Evolutionary conservation across 2,888 invertebrate species (phyloP), one percentile per base, ranked within the genome.

Genomic region (Carcina quercana): DNA sequence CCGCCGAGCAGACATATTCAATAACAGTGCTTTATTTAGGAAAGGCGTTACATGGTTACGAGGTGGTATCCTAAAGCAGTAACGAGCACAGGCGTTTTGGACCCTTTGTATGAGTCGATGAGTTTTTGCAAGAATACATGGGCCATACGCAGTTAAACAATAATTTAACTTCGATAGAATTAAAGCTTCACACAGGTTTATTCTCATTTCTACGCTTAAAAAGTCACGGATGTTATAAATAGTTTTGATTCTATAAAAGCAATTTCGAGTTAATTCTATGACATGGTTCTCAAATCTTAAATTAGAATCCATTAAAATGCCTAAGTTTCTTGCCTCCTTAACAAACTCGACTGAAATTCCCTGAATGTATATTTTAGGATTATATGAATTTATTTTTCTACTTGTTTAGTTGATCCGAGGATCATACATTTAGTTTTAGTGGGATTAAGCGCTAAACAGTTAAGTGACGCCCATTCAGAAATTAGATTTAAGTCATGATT

Each of bases 161-260:
- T 40, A 37, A 12, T 28, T 38, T 2, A 41, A 14, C n/a, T 29
- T 38, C 3, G 41, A 41, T 5, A 41, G 10, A 6, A 41, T 11
- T 1, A 41, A 15, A 1, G 33, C 8, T 8, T 40, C 40, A 21
- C 32, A 30, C 2, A 42, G 20, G 13, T 17, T 24, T 10, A 34
- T 5, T 6, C 38, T 15, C 3, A 34, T 2, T 7, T 37, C 22
- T 3, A 22, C 19, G 12, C 14, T 29, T 2, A 41, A 11, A 15
- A 21, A 33, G 2, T 30, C 14, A 2, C 40, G 29, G 2, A 43
- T 26, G 8, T 15, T 13, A 19, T 42, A 40, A 2, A 40, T 15
- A 2, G 37, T 13, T 14, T 35, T 35, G 8, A 40, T 15, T 1
- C 40, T 20, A 15, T 39, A 42, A 28, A 42, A 39, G 15, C 32